phyloP scores from a whole-genome alignment of 2,113 vertebrate genomes.

The Bufo bufo region DNA sequence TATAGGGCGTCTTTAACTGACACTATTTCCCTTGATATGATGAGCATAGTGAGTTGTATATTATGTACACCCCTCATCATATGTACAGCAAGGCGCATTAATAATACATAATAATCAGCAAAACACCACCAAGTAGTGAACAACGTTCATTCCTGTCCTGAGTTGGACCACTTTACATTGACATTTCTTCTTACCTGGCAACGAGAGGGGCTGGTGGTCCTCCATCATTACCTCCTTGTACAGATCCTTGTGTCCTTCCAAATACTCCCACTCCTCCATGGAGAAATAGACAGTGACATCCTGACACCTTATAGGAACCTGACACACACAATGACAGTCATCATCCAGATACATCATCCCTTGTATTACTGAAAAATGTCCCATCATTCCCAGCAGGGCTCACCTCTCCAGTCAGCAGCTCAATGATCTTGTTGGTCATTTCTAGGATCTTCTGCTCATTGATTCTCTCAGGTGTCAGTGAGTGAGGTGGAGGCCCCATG shows the following conservation, averaged over 20 bases:
- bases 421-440: background rate
- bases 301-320: background rate
- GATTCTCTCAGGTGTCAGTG: background rate
- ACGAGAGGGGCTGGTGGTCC: background rate
- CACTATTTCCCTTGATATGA: no score
- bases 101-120: no score
- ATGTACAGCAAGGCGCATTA: no score
- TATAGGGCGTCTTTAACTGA: no score
- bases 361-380: background rate
- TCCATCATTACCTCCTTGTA: background rate
- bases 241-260: background rate
- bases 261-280: conserved; percentile 2
- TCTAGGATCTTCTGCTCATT: background rate
- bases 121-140: no score
- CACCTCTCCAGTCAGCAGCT: conserved; percentile 4
- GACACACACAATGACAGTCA: background rate
- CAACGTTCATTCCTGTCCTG: no score
- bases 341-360: background rate
- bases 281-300: background rate
- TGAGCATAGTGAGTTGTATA: no score
- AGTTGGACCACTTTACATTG: no score
- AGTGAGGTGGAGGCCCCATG: background rate
- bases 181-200: background rate
- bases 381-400: background rate
- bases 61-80: no score